phyloP scores from a whole-genome alignment of 1,140 invertebrate species.

The Coelopa frigida region DNA sequence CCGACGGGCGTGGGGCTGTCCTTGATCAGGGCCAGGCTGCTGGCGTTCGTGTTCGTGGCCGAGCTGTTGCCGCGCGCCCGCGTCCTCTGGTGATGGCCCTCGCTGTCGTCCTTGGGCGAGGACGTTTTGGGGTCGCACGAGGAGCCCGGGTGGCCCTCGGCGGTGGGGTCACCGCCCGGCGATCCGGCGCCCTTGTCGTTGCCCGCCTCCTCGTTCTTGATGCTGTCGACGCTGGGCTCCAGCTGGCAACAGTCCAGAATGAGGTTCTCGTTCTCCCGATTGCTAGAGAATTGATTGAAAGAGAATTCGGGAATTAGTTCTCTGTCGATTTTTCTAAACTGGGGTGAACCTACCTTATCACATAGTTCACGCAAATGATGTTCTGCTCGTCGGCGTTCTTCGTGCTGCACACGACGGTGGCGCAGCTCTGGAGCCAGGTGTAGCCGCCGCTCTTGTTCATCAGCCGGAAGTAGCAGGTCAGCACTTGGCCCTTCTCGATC shows the following conservation, averaged over 20 bases:
- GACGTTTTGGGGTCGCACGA: slow-evolving; percentile 24
- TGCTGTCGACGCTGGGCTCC: slow-evolving; percentile 67
- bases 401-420: slow-evolving; percentile 89
- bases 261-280: slow-evolving; percentile 80
- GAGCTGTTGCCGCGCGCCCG: slow-evolving; percentile 23
- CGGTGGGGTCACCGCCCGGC: slow-evolving; percentile 66
- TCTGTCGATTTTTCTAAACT: background rate
- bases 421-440: slow-evolving; percentile 94
- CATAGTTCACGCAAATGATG: slow-evolving; percentile 93
- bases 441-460: slow-evolving; percentile 95
- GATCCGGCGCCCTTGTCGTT: slow-evolving; percentile 79
- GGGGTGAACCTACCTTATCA: slow-evolving; percentile 45
- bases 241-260: slow-evolving; percentile 90
- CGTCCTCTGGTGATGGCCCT: slow-evolving; percentile 28
- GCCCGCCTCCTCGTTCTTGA: slow-evolving; percentile 68
- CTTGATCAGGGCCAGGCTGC: slow-evolving; percentile 30
- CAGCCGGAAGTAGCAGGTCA: slow-evolving; percentile 90
- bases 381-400: slow-evolving; percentile 95
- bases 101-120: slow-evolving; percentile 31
- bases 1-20: slow-evolving; percentile 29
- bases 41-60: slow-evolving; percentile 21
- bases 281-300: slow-evolving; percentile 50
- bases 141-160: slow-evolving; percentile 32
- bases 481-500: slow-evolving; percentile 91
- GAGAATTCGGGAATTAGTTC: too few relatives aligned